Percentiles rank a stretch among this genome's conserved stretches.
phyloP scores from a whole-genome alignment of 2,888 invertebrate species.

The Xanthia togata region DNA sequence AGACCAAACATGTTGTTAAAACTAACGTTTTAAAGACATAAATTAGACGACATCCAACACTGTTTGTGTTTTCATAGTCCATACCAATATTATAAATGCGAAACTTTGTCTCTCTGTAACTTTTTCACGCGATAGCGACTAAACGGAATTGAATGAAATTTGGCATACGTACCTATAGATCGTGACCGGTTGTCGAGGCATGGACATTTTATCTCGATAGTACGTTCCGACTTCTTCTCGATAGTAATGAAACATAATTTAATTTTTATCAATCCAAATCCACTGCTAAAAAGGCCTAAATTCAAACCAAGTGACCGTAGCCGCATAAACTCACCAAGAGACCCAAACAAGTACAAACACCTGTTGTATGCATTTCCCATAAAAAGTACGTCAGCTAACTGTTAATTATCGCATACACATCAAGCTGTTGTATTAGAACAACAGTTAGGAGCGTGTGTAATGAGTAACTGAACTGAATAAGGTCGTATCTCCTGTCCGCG shows the following conservation, averaged over 20 bases:
- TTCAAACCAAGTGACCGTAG: not conserved
- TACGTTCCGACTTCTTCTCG: too few species aligned
- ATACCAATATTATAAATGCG: not conserved
- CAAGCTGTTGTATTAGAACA: conserved; percentile 57
- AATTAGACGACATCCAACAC: not conserved
- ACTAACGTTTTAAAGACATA: not conserved
- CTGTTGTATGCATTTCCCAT: conserved; percentile 55
- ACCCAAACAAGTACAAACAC: conserved; percentile 36
- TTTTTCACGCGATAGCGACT: not conserved
- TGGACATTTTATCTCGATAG: not conserved
- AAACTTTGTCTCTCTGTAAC: not conserved
- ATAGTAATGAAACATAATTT: not conserved
- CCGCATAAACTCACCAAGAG: conserved; percentile 1
- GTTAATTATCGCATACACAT: conserved; percentile 63
- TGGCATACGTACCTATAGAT: not conserved
- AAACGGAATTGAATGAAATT: not conserved
- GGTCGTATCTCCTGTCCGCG: conserved; percentile 21
- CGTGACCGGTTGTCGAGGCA: too few species aligned
- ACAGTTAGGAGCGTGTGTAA: conserved; percentile 54
- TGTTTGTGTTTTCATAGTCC: not conserved
- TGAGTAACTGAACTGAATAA: conserved; percentile 42
- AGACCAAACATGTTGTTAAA: not conserved
- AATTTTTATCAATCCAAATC: not conserved
- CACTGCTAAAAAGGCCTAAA: not conserved
- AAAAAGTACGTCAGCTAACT: conserved; percentile 56